These are phyloP conservation scores for Decapterus maruadsi DNA, from an alignment of 2,797 vertebrate species.

Conservation along the genomic window DNA sequence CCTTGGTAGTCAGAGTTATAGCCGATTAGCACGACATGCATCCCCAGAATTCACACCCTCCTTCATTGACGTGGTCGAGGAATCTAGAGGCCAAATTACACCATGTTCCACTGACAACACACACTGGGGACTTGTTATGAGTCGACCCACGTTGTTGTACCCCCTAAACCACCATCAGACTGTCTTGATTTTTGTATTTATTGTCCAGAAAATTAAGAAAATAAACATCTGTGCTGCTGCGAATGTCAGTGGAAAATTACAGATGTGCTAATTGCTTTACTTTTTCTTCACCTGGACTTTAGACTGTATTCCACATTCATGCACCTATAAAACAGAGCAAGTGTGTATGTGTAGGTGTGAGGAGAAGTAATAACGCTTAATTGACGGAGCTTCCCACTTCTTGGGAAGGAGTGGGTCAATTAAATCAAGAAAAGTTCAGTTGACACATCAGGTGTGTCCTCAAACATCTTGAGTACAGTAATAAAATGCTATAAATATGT, in stretches of 20 bases:
- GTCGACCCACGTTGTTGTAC: slow-evolving; percentile 30
- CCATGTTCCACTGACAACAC: slow-evolving; percentile 65
- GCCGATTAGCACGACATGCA: slow-evolving; percentile 71
- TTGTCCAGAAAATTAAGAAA: neutral
- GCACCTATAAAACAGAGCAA: slow-evolving; percentile 24
- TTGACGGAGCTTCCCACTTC: slow-evolving; percentile 9
- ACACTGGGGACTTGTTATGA: slow-evolving; percentile 48
- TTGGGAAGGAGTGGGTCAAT: neutral
- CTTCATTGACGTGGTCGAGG: slow-evolving; percentile 58
- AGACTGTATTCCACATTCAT: slow-evolving; percentile 37
- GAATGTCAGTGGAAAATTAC: neutral
- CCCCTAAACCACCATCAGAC: neutral
- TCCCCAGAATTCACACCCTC: slow-evolving; percentile 74
- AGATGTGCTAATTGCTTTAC: neutral
- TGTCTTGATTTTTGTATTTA: neutral
- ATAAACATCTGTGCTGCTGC: neutral
- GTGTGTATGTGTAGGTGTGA: slow-evolving; percentile 30
- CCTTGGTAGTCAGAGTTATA: slow-evolving; percentile 42
- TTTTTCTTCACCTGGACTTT: slow-evolving; percentile 20
- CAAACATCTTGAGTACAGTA: slow-evolving; percentile 2
- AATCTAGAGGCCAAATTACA: slow-evolving; percentile 65
- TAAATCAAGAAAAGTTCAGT: neutral
- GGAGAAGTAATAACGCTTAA: slow-evolving; percentile 17
- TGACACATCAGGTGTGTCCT: slow-evolving; percentile 1
- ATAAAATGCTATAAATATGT: neutral